phyloP scores from a whole-genome alignment of 2,888 invertebrate species.

The Xanthorhoe designata region DNA sequence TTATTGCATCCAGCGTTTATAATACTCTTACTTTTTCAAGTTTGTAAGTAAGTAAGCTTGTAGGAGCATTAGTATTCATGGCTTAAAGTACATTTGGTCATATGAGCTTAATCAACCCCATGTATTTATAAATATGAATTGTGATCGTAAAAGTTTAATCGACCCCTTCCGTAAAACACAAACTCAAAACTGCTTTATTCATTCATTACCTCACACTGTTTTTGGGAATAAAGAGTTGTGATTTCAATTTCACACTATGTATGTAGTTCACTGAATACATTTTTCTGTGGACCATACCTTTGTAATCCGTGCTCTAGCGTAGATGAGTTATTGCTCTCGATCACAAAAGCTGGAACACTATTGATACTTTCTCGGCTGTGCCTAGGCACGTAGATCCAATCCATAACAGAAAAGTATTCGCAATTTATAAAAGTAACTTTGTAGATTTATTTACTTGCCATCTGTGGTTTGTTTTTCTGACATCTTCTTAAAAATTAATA shows the following conservation, averaged over 20 bases:
- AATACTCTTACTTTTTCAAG: no score
- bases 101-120: no score
- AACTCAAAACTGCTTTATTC: no score
- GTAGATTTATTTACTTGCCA: not conserved
- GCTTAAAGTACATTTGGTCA: no score
- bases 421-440: not conserved
- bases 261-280: constrained; percentile 1
- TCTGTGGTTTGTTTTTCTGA: not conserved
- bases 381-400: constrained; percentile 3
- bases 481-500: no score
- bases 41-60: no score
- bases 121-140: no score
- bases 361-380: constrained; percentile 2
- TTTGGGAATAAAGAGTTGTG: not conserved
- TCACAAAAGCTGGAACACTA: constrained; percentile 1
- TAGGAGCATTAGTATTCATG: no score
- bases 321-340: constrained; percentile 2
- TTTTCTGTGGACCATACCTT: constrained; percentile 3
- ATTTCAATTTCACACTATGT: not conserved
- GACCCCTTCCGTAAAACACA: no score
- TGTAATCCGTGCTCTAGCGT: constrained; percentile 2
- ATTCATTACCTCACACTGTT: no score
- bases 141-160: no score
- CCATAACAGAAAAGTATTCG: constrained; percentile 3
- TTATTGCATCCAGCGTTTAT: no score